phyloP scores from a whole-genome alignment of 1,140 invertebrate genomes.

The Drosophila pectinifera region DNA sequence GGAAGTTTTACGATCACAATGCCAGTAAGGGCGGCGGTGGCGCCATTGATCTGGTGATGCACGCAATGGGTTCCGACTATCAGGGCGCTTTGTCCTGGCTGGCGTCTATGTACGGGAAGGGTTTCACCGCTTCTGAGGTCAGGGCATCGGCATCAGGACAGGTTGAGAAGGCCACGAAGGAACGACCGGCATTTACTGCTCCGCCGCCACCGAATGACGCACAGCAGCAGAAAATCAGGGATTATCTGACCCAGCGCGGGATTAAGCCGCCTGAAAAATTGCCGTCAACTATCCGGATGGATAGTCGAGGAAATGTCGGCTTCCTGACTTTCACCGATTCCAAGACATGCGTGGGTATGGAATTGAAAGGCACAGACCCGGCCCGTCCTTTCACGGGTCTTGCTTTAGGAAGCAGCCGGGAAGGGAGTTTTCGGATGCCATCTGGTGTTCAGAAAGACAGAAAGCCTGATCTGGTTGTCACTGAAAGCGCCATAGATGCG shows the following conservation, averaged over 20 bases:
- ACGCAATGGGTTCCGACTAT: conserved; percentile 18
- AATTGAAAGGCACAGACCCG: conserved; percentile 18
- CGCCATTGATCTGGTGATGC: conserved; percentile 18
- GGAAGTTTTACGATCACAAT: conserved; percentile 19
- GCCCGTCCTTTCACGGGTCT: conserved; percentile 17
- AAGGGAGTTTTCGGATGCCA: conserved; percentile 18
- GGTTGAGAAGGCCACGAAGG: conserved; percentile 18
- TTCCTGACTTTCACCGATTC: conserved; percentile 18
- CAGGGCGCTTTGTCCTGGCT: conserved; percentile 17
- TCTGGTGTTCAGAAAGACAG: conserved; percentile 18
- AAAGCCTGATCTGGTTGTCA: conserved; percentile 18
- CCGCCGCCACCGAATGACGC: conserved; percentile 17
- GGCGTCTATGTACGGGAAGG: conserved; percentile 18
- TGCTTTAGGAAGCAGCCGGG: conserved; percentile 18
- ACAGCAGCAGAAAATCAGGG: conserved; percentile 18
- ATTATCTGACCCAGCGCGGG: conserved; percentile 18
- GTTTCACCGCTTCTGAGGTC: conserved; percentile 18
- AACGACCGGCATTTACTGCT: conserved; percentile 18
- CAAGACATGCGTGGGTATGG: conserved; percentile 18
- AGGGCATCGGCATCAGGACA: conserved; percentile 18
- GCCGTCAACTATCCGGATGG: conserved; percentile 18
- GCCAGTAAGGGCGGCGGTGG: conserved; percentile 17
- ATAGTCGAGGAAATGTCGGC: conserved; percentile 18
- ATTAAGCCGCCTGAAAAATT: conserved; percentile 19
- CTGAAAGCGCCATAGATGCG: conserved; percentile 18